These are phyloP conservation scores for Rousettus leschenaultii DNA, from an alignment of 2,113 vertebrate genomes.

Conservation along the genomic window DNA sequence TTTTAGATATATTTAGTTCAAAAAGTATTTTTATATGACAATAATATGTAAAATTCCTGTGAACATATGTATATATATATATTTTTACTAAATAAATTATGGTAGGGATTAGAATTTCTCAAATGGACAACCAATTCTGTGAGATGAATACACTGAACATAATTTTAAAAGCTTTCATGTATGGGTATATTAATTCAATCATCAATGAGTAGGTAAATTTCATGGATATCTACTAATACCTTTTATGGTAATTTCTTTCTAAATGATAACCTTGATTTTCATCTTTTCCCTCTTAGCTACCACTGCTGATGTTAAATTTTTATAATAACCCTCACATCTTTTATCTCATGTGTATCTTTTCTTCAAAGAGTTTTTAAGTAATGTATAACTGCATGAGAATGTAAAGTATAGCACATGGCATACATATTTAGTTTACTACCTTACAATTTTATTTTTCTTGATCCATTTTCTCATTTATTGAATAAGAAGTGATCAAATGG, in stretches of 20 bases:
- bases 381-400: not conserved
- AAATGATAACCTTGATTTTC: not conserved
- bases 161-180: not conserved
- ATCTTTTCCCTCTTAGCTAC: not conserved
- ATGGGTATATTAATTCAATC: not conserved
- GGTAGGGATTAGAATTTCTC: not conserved
- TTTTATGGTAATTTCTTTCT: conserved; percentile 1
- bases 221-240: not conserved
- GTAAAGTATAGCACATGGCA: not conserved
- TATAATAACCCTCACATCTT: not conserved
- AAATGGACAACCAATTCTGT: not conserved
- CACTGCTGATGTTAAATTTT: not conserved
- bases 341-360: not conserved
- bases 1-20: not conserved
- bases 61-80: not conserved
- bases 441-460: not conserved
- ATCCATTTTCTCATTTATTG: not conserved
- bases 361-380: not conserved
- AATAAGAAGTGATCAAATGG: not conserved
- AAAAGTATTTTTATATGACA: not conserved
- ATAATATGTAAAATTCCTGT: not conserved
- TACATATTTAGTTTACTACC: not conserved
- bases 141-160: not conserved
- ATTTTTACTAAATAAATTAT: not conserved
- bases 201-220: not conserved